Evolutionary conservation across 2,113 vertebrate genomes (phyloP), one percentile per base, ranked within the genome.

Genomic region (Amphiprion percula): DNA sequence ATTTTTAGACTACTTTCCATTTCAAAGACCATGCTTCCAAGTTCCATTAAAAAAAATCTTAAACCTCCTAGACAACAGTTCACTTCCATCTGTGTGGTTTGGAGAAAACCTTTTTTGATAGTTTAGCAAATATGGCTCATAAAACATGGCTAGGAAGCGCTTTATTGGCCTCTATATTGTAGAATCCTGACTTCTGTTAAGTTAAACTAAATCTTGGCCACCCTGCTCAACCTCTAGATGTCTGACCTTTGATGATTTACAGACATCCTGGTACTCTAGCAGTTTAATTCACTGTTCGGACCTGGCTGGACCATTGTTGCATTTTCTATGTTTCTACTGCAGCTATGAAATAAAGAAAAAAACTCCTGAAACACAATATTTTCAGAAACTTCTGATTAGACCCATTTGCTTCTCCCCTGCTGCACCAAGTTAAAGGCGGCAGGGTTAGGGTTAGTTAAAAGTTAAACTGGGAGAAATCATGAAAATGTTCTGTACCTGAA

Each of bases 311-410:
- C 39, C 39, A 2, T 41, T 11, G 9, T 11, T 49, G 16, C 16
- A 49, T 17, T 49, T 49, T 49, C 47, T 49, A 4, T 17, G 47
- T 49, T 14, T 49, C 15, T 49, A 1, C 47, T 49, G 47, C 47
- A 7, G 41, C 61, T 46, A 26, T 64, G 23, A 47, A 26, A 28
- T 26, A 4, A 28, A 30, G 24, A 7, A 14, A 58, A 58, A 26
- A 33, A 50, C 6, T 17, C 17, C 47, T 17, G 6, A 6, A 50
- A 50, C 47, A 19, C 6, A 7, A 19, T 19, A 19, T 50, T 19
- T 19, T 7, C 49, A 50, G 7, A 26, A 30, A 30, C 33, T 5
- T 21, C 15, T 79, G 52, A 79, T 86, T 68, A 65, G 47, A 77
- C 26, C 23, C 37, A 26, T 24, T 49, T 68, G 67, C n/a, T 37